Percentiles rank a stretch among this genome's conserved stretches.
Evolutionary conservation across 2,113 vertebrate genomes (phyloP).

Genomic region (Micronycteris hirsuta): DNA sequence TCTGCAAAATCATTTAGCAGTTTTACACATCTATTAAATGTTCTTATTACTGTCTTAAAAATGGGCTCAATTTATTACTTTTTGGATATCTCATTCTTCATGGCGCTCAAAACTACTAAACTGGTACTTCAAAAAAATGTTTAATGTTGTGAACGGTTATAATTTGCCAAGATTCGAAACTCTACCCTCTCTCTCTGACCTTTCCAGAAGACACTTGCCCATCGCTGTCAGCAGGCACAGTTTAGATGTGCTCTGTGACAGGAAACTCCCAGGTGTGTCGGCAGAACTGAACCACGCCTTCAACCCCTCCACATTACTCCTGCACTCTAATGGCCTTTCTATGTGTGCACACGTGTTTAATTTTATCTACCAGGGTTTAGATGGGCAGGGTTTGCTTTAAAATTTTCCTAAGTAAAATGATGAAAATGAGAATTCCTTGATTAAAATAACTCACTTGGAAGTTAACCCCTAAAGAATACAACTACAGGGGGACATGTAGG

Average conservation of each 20-base stretch:
- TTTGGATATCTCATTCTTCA: neutral
- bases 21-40: slow-evolving; percentile 32
- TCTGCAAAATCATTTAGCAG: neutral
- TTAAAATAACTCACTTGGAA: neutral
- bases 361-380: neutral
- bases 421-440: neutral
- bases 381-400: neutral
- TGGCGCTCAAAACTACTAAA: neutral
- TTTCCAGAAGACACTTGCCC: neutral
- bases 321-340: neutral
- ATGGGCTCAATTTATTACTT: neutral
- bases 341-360: neutral
- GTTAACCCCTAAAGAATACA: neutral
- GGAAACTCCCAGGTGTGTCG: neutral
- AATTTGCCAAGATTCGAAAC: neutral
- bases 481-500: neutral
- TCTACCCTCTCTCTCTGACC: neutral
- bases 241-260: neutral
- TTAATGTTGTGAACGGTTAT: neutral
- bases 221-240: neutral
- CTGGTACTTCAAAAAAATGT: neutral
- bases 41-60: slow-evolving; percentile 36
- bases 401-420: neutral
- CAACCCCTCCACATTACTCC: neutral
- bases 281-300: neutral